Conservation (phyloP, 2,797 vertebrate genomes). For the Acipenser ruthenus region DNA sequence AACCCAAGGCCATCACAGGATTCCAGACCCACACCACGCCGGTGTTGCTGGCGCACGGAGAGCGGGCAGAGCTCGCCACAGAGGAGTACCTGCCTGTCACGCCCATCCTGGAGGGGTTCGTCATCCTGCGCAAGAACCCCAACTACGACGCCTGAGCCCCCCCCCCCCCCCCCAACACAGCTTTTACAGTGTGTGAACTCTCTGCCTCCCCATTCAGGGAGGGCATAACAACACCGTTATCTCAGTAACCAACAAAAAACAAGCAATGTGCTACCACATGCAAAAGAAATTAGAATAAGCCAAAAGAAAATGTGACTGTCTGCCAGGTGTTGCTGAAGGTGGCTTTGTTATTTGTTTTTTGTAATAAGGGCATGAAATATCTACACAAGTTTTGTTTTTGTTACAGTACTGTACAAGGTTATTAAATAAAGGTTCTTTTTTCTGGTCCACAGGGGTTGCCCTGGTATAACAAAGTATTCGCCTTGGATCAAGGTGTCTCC, state of each 20-base stretch:
- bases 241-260: too few species aligned
- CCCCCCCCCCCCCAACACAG: conserved; percentile 15
- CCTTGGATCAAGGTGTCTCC: too few species aligned
- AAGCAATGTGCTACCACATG: too few species aligned
- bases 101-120: conserved; percentile 90
- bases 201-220: too few species aligned
- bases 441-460: conserved; percentile 15
- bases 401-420: conserved; percentile 56
- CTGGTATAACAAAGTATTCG: too few species aligned
- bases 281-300: too few species aligned
- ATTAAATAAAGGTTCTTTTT: conserved; percentile 44
- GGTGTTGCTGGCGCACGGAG: conserved; percentile 87
- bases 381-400: conserved; percentile 37
- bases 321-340: too few species aligned
- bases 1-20: conserved; percentile 97
- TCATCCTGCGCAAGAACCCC: conserved; percentile 94
- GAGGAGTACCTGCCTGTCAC: conserved; percentile 92
- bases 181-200: too few species aligned
- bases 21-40: conserved; percentile 98
- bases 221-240: too few species aligned
- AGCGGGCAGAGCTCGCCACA: conserved; percentile 89
- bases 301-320: too few species aligned
- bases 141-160: conserved; percentile 80
- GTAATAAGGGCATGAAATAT: conserved; percentile 46
- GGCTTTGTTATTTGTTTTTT: conserved; percentile 31